Evolutionary conservation across 2,888 invertebrate genomes (phyloP).

Genomic region (Yponomeuta evonymella): DNA sequence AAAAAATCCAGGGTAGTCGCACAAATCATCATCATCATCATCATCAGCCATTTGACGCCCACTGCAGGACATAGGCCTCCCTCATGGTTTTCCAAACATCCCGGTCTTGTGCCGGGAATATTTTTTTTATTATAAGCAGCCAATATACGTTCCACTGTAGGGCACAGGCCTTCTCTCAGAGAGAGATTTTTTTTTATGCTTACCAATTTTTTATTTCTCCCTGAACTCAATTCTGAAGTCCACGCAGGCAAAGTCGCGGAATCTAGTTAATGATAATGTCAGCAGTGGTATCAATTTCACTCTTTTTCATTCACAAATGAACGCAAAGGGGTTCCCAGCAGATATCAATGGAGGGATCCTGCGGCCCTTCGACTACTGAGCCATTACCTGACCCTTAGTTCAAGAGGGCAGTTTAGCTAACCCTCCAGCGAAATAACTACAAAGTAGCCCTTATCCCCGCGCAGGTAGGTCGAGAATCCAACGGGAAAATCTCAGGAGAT

Average conservation of each 20-base stretch:
- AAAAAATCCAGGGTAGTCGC: too few species aligned
- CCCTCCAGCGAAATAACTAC: not conserved
- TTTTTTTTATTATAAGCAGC: too few species aligned
- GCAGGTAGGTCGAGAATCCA: not conserved
- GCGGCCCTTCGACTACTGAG: slow-evolving; percentile 27
- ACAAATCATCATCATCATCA: too few species aligned
- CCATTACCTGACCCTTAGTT: slow-evolving; percentile 5
- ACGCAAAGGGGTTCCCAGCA: not conserved
- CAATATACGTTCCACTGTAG: not conserved
- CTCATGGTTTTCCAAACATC: too few species aligned
- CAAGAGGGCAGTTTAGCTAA: not conserved
- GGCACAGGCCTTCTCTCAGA: not conserved
- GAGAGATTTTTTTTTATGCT: too few species aligned
- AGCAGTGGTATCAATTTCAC: not conserved
- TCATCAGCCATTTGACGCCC: too few species aligned
- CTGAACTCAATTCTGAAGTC: too few species aligned
- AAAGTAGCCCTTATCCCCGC: not conserved
- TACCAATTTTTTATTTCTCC: too few species aligned
- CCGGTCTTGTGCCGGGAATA: too few species aligned
- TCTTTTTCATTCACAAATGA: not conserved
- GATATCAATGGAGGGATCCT: not conserved
- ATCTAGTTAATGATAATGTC: not conserved
- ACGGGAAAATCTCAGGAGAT: not conserved
- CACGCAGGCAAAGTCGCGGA: too few species aligned
- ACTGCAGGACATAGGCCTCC: too few species aligned